Conservation (phyloP, 2,113 vertebrate genomes). For the Elephantulus edwardii region DNA sequence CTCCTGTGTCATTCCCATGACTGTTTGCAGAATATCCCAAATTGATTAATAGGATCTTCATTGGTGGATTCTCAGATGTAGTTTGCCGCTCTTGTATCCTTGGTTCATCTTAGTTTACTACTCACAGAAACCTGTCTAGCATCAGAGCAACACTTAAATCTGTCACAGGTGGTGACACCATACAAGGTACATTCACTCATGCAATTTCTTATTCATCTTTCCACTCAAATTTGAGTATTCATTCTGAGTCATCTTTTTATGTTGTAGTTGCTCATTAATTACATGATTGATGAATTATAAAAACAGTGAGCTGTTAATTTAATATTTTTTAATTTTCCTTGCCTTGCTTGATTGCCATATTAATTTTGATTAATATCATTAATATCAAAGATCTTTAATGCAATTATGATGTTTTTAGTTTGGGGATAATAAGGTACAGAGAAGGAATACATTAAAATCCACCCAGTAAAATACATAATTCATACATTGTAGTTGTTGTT, state of each 20-base stretch:
- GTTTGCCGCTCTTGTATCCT: background rate
- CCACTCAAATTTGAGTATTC: background rate
- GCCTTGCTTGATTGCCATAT: background rate
- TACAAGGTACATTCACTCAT: background rate
- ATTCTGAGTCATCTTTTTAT: background rate
- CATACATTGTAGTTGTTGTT: no score
- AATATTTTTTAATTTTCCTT: background rate
- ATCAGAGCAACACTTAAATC: background rate
- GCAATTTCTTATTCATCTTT: background rate
- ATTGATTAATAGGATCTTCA: background rate
- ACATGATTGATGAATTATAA: background rate
- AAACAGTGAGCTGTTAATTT: background rate
- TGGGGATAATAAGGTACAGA: background rate
- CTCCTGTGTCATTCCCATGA: background rate
- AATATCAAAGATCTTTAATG: background rate
- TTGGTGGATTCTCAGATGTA: background rate
- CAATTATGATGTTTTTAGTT: background rate
- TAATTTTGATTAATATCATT: background rate
- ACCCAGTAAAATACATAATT: background rate
- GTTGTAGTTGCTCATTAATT: background rate
- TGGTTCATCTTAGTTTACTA: background rate
- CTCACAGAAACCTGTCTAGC: background rate
- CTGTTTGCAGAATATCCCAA: background rate
- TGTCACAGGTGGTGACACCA: background rate
- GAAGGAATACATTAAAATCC: background rate